Evolutionary conservation across 2,888 invertebrate genomes (phyloP).

Genomic region (Leptopilina syphax): DNA sequence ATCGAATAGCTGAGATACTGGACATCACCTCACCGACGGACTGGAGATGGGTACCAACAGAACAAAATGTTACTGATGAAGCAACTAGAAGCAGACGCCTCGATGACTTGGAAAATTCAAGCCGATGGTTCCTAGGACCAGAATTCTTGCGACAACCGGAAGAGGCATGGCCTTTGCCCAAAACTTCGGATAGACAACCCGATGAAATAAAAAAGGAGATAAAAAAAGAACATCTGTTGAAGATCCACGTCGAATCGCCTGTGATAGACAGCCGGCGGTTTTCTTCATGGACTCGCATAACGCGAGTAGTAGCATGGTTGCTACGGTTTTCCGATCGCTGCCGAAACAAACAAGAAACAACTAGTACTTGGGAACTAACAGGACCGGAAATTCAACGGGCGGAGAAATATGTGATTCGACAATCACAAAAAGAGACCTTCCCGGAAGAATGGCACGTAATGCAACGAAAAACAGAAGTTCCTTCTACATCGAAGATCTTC

Average conservation of each 20-base stretch:
- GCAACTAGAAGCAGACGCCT: slow-evolving; percentile 41
- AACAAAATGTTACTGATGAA: too few species aligned
- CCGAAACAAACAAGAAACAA: neutral
- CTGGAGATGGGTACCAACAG: too few species aligned
- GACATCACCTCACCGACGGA: too few species aligned
- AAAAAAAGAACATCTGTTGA: neutral
- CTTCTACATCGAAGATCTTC: neutral
- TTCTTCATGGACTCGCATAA: too few species aligned
- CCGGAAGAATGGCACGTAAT: neutral
- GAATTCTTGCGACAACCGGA: slow-evolving; percentile 20
- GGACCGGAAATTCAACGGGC: neutral
- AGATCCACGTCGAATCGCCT: neutral
- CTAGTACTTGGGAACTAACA: neutral
- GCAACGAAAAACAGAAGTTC: neutral
- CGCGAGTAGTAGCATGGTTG: slow-evolving; percentile 13
- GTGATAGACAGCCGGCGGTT: neutral
- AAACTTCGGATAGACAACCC: neutral
- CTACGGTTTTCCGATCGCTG: slow-evolving; percentile 22
- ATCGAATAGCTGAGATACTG: too few species aligned
- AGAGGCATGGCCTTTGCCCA: slow-evolving; percentile 1
- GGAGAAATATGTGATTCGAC: neutral
- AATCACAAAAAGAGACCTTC: neutral
- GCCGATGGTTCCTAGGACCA: slow-evolving; percentile 42
- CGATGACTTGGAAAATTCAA: neutral
- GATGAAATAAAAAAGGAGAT: neutral